These are phyloP conservation scores for Dendrolimus houi DNA, from an alignment of 2,888 invertebrate genomes.

Conservation along the genomic window DNA sequence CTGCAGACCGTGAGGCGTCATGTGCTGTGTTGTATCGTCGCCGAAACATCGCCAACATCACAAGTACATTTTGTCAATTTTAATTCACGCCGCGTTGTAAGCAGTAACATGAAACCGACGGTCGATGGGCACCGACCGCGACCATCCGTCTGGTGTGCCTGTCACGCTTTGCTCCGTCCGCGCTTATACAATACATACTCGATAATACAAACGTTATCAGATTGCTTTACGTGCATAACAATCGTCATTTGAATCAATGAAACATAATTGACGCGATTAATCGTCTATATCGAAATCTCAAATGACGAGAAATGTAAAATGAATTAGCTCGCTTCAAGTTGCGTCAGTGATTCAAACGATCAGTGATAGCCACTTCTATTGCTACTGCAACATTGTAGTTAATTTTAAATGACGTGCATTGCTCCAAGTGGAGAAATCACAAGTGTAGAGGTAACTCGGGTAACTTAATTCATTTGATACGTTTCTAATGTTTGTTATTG, in stretches of 20 bases:
- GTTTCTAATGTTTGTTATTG: constrained; percentile 1
- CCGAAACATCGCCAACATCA: constrained; percentile 6
- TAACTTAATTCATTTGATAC: not conserved
- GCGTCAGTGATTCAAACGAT: not conserved
- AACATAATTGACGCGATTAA: not conserved
- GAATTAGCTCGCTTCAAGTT: not conserved
- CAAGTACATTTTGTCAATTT: constrained; percentile 23
- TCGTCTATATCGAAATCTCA: not conserved
- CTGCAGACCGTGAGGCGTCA: constrained; percentile 5
- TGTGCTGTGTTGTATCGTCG: constrained; percentile 1
- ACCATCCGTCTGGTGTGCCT: constrained; percentile 32
- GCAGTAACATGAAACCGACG: constrained; percentile 41
- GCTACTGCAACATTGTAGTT: not conserved
- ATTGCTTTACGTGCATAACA: not conserved
- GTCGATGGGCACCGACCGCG: constrained; percentile 36
- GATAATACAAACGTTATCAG: constrained; percentile 15
- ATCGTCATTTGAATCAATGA: not conserved
- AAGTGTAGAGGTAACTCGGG: not conserved
- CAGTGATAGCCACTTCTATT: not conserved
- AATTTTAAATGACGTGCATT: not conserved
- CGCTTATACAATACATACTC: constrained; percentile 24
- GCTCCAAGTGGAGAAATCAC: not conserved
- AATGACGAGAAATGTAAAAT: not conserved
- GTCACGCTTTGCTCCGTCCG: constrained; percentile 31
- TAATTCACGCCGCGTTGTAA: constrained; percentile 46